A percentile compares a stretch with the other conserved stretches of the same genome.
Evolutionary conservation across 2,113 vertebrate species (phyloP).

Genomic region (Aldabrachelys gigantea): DNA sequence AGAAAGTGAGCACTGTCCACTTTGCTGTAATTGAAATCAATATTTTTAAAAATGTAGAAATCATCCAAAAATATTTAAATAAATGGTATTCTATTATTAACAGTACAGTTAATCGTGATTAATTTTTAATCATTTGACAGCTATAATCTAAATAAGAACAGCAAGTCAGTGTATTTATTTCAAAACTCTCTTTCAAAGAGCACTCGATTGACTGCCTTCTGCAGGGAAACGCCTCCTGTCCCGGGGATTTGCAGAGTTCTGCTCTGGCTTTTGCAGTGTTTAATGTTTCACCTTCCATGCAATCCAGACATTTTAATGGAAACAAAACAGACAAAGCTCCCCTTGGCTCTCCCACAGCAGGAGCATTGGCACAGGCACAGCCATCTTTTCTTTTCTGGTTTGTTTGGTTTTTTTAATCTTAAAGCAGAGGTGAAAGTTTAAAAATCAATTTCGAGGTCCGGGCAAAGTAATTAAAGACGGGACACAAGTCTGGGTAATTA

Average conservation of each 20-base stretch:
- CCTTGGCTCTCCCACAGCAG: neutral
- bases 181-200: neutral
- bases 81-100: no score
- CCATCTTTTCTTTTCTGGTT: neutral
- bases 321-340: neutral
- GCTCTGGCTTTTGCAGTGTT: neutral
- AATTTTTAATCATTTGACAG: no score
- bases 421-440: neutral
- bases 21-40: no score
- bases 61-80: no score
- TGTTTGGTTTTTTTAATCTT: neutral
- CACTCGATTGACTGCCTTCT: neutral
- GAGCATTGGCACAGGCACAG: neutral
- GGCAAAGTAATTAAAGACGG: neutral
- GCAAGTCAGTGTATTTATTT: neutral
- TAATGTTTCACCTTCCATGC: neutral
- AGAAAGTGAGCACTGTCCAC: no score
- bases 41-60: no score
- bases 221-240: neutral
- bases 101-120: no score
- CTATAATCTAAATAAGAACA: neutral
- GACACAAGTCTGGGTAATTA: neutral
- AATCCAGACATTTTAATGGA: neutral
- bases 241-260: neutral
- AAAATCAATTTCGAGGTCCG: neutral